Conservation (phyloP, 2,888 invertebrate genomes). For the Perizoma flavofasciatum region DNA sequence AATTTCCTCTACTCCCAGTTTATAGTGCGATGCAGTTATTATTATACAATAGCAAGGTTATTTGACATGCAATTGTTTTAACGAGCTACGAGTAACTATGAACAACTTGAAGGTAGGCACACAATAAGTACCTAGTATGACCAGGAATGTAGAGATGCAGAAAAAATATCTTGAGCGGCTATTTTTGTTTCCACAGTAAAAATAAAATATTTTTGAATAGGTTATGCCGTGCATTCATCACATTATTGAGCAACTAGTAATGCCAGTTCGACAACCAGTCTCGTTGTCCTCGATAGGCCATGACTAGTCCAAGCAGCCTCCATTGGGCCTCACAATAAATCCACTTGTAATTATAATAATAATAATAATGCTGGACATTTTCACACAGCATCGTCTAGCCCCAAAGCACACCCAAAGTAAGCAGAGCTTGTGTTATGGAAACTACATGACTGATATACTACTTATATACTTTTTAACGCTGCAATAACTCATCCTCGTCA, state of each 20-base stretch:
- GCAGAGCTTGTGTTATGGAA: too few relatives aligned
- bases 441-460: constrained; percentile 11
- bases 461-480: constrained; percentile 16
- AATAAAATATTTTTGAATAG: not conserved
- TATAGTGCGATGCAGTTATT: too few relatives aligned
- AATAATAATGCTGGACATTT: too few relatives aligned
- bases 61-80: too few relatives aligned
- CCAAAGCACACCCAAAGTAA: too few relatives aligned
- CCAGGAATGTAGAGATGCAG: not conserved
- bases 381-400: too few relatives aligned
- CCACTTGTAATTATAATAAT: constrained; percentile 13
- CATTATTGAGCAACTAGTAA: constrained; percentile 34
- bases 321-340: constrained; percentile 40
- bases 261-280: constrained; percentile 42
- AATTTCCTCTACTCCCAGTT: too few relatives aligned
- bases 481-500: constrained; percentile 28
- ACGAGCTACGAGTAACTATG: too few relatives aligned
- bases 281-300: constrained; percentile 43
- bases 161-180: not conserved
- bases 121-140: too few relatives aligned
- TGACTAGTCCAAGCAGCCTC: constrained; percentile 43
- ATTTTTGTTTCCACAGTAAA: not conserved
- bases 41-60: too few relatives aligned
- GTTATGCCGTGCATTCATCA: not conserved
- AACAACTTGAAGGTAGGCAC: too few relatives aligned